phyloP scores from a whole-genome alignment of 2,888 invertebrate genomes.

The Acanthosepion esculentum region DNA sequence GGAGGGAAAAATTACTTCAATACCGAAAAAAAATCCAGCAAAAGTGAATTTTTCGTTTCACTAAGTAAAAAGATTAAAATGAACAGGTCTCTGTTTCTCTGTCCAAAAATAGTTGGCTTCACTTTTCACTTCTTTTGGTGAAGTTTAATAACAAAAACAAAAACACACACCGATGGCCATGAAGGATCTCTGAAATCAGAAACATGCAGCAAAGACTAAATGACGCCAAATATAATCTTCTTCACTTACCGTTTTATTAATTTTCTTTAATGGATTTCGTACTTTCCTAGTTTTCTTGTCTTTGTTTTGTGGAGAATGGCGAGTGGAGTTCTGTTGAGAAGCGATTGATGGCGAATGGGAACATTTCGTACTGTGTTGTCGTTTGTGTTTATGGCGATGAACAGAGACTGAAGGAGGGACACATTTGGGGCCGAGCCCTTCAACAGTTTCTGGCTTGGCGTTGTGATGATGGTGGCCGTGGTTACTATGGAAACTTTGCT shows the following conservation, averaged over 20 bases:
- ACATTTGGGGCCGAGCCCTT: neutral
- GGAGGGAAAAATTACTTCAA: too few species aligned
- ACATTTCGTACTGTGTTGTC: neutral
- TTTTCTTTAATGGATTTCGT: slow-evolving; percentile 39
- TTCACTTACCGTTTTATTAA: slow-evolving; percentile 41
- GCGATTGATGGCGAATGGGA: neutral
- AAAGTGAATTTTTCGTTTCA: too few species aligned
- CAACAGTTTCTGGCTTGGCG: neutral
- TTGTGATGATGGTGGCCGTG: neutral
- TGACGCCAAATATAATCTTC: neutral
- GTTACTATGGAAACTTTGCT: neutral
- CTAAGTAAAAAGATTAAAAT: too few species aligned
- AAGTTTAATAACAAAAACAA: too few species aligned
- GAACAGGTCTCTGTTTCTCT: too few species aligned
- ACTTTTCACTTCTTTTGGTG: too few species aligned
- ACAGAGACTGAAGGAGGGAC: neutral
- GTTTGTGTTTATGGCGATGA: neutral
- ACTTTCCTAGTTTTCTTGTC: neutral
- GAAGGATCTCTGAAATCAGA: too few species aligned
- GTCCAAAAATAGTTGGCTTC: too few species aligned
- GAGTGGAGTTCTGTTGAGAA: neutral
- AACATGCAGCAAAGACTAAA: too few species aligned
- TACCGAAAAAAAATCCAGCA: too few species aligned
- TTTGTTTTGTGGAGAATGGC: slow-evolving; percentile 34
- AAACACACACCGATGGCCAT: too few species aligned